These are phyloP conservation scores for Corythaeola cristata DNA, from an alignment of 2,113 vertebrate species.

Conservation along the genomic window DNA sequence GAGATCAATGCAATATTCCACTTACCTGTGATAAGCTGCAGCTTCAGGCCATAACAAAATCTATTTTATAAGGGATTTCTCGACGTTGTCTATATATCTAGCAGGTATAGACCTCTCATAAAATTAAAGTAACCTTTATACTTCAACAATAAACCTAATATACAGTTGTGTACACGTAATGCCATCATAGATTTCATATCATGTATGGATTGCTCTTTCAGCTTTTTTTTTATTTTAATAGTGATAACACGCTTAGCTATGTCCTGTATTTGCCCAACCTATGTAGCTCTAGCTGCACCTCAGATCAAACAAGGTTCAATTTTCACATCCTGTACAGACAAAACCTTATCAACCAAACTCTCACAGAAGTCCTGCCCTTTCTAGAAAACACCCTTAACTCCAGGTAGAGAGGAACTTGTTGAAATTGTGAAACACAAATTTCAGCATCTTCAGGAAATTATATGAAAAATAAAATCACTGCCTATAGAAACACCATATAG, in stretches of 20 bases:
- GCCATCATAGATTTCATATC: background rate
- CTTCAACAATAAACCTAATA: background rate
- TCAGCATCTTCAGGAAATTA: background rate
- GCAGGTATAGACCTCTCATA: background rate
- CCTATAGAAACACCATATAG: background rate
- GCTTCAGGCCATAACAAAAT: background rate
- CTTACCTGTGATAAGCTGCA: slow-evolving; percentile 4
- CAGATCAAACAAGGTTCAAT: background rate
- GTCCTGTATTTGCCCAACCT: background rate
- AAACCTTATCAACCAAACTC: background rate
- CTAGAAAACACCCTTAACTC: background rate
- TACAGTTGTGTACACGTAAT: background rate
- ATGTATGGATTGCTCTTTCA: background rate
- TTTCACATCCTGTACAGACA: background rate
- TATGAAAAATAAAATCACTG: background rate
- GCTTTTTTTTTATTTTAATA: background rate
- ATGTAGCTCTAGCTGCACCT: background rate
- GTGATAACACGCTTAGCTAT: background rate
- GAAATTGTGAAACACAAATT: background rate
- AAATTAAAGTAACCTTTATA: slow-evolving; percentile 5
- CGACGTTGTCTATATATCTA: background rate
- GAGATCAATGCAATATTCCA: slow-evolving; percentile 13
- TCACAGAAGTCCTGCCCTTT: background rate
- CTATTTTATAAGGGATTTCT: background rate
- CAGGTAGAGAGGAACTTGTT: background rate